Conservation (phyloP, 2,797 vertebrate genomes). For the Rhinogobio ventralis region DNA sequence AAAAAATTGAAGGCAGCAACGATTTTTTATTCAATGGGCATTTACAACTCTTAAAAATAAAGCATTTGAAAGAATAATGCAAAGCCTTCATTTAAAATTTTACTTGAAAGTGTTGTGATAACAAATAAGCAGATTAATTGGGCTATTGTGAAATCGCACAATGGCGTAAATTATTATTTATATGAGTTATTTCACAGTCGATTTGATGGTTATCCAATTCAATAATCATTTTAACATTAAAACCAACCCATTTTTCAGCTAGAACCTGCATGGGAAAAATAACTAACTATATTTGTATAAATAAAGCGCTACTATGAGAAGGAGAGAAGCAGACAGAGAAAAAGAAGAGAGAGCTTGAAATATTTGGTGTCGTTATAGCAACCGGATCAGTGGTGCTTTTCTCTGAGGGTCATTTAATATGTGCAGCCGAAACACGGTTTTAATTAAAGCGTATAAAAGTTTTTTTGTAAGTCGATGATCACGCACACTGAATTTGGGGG, state of each 20-base stretch:
- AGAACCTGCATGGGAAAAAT: constrained; percentile 3
- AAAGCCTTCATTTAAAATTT: background rate
- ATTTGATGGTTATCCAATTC: background rate
- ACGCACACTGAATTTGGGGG: constrained; percentile 73
- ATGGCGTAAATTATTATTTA: background rate
- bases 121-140: background rate
- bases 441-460: constrained; percentile 77
- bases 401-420: constrained; percentile 80
- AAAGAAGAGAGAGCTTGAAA: constrained; percentile 74
- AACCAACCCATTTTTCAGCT: background rate
- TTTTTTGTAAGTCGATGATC: constrained; percentile 76
- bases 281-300: constrained; percentile 19
- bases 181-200: background rate
- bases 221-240: background rate
- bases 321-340: constrained; percentile 46
- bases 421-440: constrained; percentile 76
- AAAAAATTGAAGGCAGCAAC: background rate
- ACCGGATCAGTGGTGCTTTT: constrained; percentile 79
- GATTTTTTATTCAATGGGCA: background rate
- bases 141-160: background rate
- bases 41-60: background rate
- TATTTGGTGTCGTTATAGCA: constrained; percentile 86
- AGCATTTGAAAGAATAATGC: background rate
- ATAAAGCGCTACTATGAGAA: constrained; percentile 43
- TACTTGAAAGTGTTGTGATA: background rate